Evolutionary conservation across 2,797 vertebrate species (phyloP).

Genomic region (Selene dorsalis): DNA sequence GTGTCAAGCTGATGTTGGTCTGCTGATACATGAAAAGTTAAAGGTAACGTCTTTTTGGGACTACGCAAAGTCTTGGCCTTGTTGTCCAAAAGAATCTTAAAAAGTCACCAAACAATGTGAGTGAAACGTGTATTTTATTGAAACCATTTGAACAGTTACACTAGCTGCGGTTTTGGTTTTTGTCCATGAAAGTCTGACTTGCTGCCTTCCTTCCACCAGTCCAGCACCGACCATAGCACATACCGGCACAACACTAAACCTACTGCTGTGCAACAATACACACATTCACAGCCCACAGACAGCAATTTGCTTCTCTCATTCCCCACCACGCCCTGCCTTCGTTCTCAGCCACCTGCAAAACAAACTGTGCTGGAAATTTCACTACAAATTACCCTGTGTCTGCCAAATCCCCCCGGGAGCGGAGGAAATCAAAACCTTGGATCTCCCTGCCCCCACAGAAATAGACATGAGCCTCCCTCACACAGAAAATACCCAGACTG

Average conservation of each 20-base stretch:
- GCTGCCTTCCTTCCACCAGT: slow-evolving; percentile 40
- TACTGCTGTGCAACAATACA: slow-evolving; percentile 78
- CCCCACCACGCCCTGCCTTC: slow-evolving; percentile 82
- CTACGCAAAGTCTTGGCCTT: not conserved
- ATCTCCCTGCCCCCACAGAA: slow-evolving; percentile 76
- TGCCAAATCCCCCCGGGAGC: slow-evolving; percentile 82
- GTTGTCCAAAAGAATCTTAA: not conserved
- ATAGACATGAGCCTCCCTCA: slow-evolving; percentile 46
- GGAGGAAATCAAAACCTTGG: slow-evolving; percentile 79
- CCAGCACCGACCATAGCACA: slow-evolving; percentile 54
- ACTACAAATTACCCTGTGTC: slow-evolving; percentile 88
- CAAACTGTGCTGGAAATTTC: slow-evolving; percentile 86
- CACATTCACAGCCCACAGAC: slow-evolving; percentile 83
- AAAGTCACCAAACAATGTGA: not conserved
- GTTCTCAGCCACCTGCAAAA: slow-evolving; percentile 87
- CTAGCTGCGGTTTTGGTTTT: slow-evolving; percentile 19
- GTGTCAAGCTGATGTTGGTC: slow-evolving; percentile 17
- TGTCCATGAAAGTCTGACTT: not conserved
- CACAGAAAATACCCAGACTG: slow-evolving; percentile 23
- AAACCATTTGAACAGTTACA: slow-evolving; percentile 5
- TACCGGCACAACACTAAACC: slow-evolving; percentile 62
- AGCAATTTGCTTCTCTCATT: slow-evolving; percentile 86
- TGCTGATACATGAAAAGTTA: slow-evolving; percentile 1
- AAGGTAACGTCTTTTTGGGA: not conserved
- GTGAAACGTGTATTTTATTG: not conserved